A percentile compares a stretch with the other conserved stretches of the same genome.
Evolutionary conservation across 2,113 vertebrate species (phyloP).

Genomic region (Upupa epops): DNA sequence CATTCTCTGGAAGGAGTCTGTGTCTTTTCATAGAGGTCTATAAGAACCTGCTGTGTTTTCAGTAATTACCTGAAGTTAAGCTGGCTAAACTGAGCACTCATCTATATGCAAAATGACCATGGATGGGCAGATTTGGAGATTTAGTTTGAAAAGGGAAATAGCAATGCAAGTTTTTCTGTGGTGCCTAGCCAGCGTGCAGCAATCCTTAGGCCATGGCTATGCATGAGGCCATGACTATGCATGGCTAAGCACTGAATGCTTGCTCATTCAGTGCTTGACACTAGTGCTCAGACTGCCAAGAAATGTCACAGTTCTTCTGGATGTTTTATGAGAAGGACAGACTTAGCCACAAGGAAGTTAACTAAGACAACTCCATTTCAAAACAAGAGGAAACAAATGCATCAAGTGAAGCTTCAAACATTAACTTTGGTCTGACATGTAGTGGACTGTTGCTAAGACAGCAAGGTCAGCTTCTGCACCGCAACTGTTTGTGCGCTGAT

Average conservation of each 20-base stretch:
- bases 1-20: neutral
- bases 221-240: neutral
- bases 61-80: neutral
- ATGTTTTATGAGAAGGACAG: neutral
- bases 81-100: neutral
- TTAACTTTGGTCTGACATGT: neutral
- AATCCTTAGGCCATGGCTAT: neutral
- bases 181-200: neutral
- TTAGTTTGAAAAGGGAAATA: neutral
- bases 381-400: neutral
- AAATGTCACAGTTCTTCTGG: neutral
- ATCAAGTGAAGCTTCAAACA: neutral
- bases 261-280: neutral
- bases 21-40: neutral
- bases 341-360: constrained; percentile 11
- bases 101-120: neutral
- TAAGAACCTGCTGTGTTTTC: neutral
- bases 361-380: neutral
- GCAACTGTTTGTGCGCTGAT: neutral
- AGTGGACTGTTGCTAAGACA: neutral
- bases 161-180: neutral
- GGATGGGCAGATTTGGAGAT: constrained; percentile 5
- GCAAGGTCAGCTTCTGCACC: neutral
- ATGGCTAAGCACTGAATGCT: neutral
- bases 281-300: constrained; percentile 21